These are phyloP conservation scores for Chrysomela aeneicollis DNA, from an alignment of 2,888 invertebrate genomes.

Conservation along the genomic window DNA sequence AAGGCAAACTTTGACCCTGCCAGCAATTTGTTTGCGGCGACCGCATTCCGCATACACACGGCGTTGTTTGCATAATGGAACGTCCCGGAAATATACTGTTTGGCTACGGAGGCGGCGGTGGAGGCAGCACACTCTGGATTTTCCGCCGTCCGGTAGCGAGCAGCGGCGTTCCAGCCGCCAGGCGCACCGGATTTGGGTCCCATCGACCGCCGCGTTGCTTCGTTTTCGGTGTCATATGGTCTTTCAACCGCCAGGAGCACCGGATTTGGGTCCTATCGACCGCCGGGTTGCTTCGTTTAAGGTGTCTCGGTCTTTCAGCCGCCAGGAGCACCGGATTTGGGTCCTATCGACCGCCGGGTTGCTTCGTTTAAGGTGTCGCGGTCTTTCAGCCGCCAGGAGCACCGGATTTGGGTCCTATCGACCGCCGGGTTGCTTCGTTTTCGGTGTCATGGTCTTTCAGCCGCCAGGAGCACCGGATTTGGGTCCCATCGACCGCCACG, in stretches of 20 bases:
- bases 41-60: constrained; percentile 11
- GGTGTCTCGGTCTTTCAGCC: too few species aligned
- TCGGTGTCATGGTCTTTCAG: too few species aligned
- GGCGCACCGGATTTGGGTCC: not conserved
- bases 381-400: not conserved
- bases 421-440: too few species aligned
- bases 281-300: too few species aligned
- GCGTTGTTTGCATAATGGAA: constrained; percentile 42
- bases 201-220: too few species aligned
- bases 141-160: not conserved
- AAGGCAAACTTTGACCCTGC: constrained; percentile 19
- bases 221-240: too few species aligned
- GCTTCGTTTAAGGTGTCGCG: too few species aligned
- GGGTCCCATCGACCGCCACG: too few species aligned
- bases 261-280: too few species aligned
- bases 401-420: not conserved
- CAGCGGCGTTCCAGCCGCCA: not conserved
- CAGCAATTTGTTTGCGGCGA: constrained; percentile 14
- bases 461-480: not conserved
- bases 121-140: not conserved
- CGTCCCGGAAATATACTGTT: constrained; percentile 25
- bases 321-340: not conserved
- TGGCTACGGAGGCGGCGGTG: constrained; percentile 11
- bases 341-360: not conserved
- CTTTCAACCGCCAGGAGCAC: not conserved